phyloP scores from a whole-genome alignment of 2,888 invertebrate species.

The Nomada fucata region DNA sequence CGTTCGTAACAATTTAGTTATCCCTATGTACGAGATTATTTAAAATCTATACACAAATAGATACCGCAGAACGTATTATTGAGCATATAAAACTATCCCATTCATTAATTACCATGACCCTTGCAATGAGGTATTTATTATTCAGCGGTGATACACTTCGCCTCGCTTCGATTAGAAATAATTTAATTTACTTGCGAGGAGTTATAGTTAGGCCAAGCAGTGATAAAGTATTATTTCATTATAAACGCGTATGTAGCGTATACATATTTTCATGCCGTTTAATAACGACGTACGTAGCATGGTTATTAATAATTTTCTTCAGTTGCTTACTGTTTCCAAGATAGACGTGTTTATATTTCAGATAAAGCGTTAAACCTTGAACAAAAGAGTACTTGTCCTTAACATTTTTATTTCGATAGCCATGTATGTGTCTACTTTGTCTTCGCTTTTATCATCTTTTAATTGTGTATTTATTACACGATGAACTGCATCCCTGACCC shows the following conservation, averaged over 20 bases:
- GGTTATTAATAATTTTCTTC: neutral
- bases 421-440: neutral
- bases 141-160: no score
- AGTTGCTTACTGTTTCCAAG: neutral
- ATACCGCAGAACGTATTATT: no score
- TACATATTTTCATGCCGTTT: neutral
- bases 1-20: neutral
- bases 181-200: no score
- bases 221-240: no score
- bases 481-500: slow-evolving; percentile 25
- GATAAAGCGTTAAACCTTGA: slow-evolving; percentile 28
- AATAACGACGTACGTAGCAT: neutral
- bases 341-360: no score
- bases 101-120: no score
- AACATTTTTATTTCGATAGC: slow-evolving; percentile 30
- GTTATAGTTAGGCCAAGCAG: no score
- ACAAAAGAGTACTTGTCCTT: slow-evolving; percentile 18
- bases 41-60: no score
- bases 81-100: no score
- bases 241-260: no score
- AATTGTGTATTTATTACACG: slow-evolving; percentile 34
- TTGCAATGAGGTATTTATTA: no score
- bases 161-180: no score
- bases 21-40: neutral
- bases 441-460: slow-evolving; percentile 20